Conservation (phyloP, 2,888 invertebrate species). For the Agelastica alni region DNA sequence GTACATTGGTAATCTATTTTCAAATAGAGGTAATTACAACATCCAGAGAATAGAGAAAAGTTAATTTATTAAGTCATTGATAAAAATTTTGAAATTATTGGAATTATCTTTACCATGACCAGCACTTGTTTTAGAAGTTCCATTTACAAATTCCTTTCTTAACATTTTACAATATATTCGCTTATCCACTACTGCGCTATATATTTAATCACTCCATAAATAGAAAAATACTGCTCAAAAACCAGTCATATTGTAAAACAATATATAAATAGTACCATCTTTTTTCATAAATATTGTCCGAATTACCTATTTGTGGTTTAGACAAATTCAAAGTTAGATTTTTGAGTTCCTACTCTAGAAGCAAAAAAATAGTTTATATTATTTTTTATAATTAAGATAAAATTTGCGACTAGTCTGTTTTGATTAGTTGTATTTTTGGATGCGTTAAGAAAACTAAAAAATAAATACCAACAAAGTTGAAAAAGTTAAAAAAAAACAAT, state of each 20-base stretch:
- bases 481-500: too few species aligned
- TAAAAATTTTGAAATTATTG: neutral
- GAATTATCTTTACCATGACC: neutral
- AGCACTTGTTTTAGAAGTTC: neutral
- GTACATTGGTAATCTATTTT: neutral
- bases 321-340: neutral
- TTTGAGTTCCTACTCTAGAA: slow-evolving; percentile 13
- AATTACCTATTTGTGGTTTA: slow-evolving; percentile 12
- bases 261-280: slow-evolving; percentile 18
- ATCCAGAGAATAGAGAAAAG: neutral
- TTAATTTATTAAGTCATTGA: neutral
- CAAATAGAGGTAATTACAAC: slow-evolving; percentile 2
- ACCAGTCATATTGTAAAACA: slow-evolving; percentile 27
- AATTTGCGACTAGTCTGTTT: too few species aligned
- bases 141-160: slow-evolving; percentile 1
- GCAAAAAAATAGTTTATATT: slow-evolving; percentile 1
- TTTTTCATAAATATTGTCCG: slow-evolving; percentile 22
- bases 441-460: too few species aligned
- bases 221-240: slow-evolving; percentile 26
- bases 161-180: slow-evolving; percentile 2
- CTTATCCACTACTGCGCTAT: neutral
- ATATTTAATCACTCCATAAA: slow-evolving; percentile 12
- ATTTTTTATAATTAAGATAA: too few species aligned
- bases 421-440: too few species aligned
- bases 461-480: too few species aligned